These are phyloP conservation scores for Eulithis prunata DNA, from an alignment of 2,888 invertebrate genomes.

Conservation along the genomic window DNA sequence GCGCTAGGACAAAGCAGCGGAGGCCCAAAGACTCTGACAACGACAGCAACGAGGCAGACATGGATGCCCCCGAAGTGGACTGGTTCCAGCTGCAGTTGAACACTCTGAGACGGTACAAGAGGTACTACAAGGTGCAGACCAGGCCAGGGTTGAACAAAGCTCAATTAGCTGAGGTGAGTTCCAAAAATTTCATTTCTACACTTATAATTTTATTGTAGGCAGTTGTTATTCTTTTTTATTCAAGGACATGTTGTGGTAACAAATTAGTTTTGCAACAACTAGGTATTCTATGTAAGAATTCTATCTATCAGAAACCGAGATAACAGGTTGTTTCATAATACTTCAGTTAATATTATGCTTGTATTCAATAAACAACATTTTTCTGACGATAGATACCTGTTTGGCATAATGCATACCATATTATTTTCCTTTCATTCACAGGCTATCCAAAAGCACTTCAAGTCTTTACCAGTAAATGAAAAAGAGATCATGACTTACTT, in stretches of 20 bases:
- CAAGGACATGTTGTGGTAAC: constrained; percentile 8
- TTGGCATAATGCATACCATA: too few relatives aligned
- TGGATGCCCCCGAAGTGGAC: constrained; percentile 96
- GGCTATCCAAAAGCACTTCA: constrained; percentile 97
- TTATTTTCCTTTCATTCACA: constrained; percentile 78
- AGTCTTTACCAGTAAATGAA: constrained; percentile 96
- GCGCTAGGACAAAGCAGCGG: constrained; percentile 94
- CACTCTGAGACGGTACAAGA: constrained; percentile 96
- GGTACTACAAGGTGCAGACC: constrained; percentile 96
- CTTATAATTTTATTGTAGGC: too few relatives aligned
- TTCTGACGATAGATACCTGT: too few relatives aligned
- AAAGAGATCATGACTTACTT: constrained; percentile 97
- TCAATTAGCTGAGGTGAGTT: constrained; percentile 96
- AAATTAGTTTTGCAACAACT: constrained; percentile 1
- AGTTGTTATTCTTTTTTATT: neutral
- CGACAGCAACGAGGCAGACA: constrained; percentile 96
- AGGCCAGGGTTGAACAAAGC: constrained; percentile 97
- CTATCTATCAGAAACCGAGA: constrained; percentile 9
- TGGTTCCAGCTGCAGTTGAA: constrained; percentile 96
- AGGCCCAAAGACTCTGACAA: constrained; percentile 97
- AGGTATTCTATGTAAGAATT: neutral
- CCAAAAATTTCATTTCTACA: neutral
- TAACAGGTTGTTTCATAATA: neutral
- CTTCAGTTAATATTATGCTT: neutral
- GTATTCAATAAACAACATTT: neutral